These are phyloP conservation scores for Lateolabrax maculatus DNA, from an alignment of 2,797 vertebrate species.

Conservation along the genomic window DNA sequence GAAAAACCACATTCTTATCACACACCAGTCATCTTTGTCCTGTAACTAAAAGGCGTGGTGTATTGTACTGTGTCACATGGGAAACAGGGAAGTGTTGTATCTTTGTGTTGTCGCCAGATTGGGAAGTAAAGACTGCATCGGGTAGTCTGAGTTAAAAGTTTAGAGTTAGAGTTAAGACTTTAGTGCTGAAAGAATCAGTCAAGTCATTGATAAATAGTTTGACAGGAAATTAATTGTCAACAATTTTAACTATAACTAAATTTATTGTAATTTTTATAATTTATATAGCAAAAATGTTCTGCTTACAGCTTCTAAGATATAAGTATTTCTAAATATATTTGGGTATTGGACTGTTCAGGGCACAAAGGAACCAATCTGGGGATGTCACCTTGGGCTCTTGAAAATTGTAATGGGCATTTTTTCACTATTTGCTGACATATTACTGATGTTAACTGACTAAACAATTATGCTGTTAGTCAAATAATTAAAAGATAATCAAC, in stretches of 20 bases:
- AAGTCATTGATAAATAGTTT: background rate
- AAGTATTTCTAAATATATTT: background rate
- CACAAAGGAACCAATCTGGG: background rate
- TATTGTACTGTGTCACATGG: slow-evolving; percentile 30
- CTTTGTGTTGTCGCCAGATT: slow-evolving; percentile 13
- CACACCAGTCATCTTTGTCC: slow-evolving; percentile 56
- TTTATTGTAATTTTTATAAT: background rate
- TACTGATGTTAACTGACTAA: background rate
- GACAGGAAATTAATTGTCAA: background rate
- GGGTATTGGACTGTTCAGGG: background rate
- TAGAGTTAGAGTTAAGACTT: too few species aligned
- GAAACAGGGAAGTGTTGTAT: slow-evolving; percentile 16
- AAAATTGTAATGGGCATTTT: background rate
- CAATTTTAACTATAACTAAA: background rate
- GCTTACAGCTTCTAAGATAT: background rate
- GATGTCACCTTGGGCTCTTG: background rate
- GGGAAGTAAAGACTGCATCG: background rate
- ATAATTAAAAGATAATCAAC: background rate
- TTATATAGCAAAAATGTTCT: background rate
- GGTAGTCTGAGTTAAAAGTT: background rate
- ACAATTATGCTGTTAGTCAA: background rate
- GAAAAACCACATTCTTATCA: slow-evolving; percentile 52
- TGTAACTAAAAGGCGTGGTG: slow-evolving; percentile 46
- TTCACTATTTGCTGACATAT: background rate
- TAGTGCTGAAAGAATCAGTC: background rate